Evolutionary conservation across 2,797 vertebrate genomes (phyloP).

Genomic region (Streptopelia turtur): DNA sequence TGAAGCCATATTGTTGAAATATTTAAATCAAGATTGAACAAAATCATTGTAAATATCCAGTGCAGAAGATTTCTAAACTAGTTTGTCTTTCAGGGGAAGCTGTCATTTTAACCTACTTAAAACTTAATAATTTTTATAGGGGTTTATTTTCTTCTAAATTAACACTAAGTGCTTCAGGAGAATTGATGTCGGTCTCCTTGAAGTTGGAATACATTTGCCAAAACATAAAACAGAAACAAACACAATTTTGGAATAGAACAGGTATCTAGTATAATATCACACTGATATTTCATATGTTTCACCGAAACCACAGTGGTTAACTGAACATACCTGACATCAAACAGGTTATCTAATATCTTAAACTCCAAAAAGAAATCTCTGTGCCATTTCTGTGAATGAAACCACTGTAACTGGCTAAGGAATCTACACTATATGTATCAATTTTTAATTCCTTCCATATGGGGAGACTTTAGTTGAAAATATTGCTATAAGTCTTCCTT

Average conservation of each 20-base stretch:
- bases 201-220: neutral
- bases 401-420: neutral
- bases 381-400: neutral
- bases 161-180: neutral
- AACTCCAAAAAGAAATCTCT: neutral
- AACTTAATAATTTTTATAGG: neutral
- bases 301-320: neutral
- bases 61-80: neutral
- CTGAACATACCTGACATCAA: neutral
- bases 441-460: neutral
- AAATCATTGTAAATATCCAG: neutral
- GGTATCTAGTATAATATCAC: neutral
- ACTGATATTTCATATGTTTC: neutral
- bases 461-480: neutral
- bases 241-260: neutral
- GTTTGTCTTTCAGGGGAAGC: neutral
- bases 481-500: neutral
- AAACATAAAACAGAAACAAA: neutral
- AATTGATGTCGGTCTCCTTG: neutral
- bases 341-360: neutral
- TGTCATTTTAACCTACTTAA: neutral
- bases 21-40: slow-evolving; percentile 16
- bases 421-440: rapidly evolving
- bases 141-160: neutral
- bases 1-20: neutral